Percentiles rank a stretch among this genome's conserved stretches.
Conservation (phyloP, 1,140 invertebrate genomes). For the Hermatobates lingyangjiaoensis region DNA sequence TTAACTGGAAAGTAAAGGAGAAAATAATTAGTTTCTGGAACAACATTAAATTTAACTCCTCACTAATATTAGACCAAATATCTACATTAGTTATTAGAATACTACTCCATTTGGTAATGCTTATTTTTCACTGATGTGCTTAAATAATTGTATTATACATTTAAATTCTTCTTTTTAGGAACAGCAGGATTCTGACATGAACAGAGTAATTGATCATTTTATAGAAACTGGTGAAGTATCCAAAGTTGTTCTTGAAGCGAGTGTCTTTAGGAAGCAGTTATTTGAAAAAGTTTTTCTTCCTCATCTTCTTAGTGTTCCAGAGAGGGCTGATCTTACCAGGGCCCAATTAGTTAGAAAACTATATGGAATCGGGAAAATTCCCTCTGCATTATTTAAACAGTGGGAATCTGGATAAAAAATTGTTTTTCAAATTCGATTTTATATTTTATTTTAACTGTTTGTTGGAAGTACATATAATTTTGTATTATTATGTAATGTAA, state of each 20-base stretch:
- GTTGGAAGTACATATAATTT: too few relatives aligned
- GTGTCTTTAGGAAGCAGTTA: slow-evolving; percentile 14
- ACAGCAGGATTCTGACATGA: slow-evolving; percentile 11
- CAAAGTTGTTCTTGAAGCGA: slow-evolving; percentile 14
- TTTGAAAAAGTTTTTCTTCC: slow-evolving; percentile 15
- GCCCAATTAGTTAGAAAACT: slow-evolving; percentile 11
- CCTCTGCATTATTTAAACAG: slow-evolving; percentile 5
- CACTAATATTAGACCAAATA: too few relatives aligned
- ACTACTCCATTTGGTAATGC: too few relatives aligned
- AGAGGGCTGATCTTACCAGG: slow-evolving; percentile 3
- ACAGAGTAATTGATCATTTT: slow-evolving; percentile 10
- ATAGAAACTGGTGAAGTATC: slow-evolving; percentile 7
- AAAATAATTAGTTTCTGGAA: too few relatives aligned
- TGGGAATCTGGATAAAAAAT: slow-evolving; percentile 8
- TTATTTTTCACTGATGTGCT: too few relatives aligned
- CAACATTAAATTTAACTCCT: too few relatives aligned
- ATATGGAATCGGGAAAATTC: slow-evolving; percentile 12
- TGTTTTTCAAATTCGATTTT: too few relatives aligned
- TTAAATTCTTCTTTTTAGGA: slow-evolving; percentile 11
- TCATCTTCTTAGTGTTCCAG: slow-evolving; percentile 5
- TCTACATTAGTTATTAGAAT: too few relatives aligned
- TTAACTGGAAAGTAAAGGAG: too few relatives aligned
- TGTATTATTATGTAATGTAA: too few relatives aligned
- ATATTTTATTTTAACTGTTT: too few relatives aligned
- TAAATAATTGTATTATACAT: too few relatives aligned